phyloP scores from a whole-genome alignment of 92 coral and sea anemone species.

The Anthopleura xanthogrammica region DNA sequence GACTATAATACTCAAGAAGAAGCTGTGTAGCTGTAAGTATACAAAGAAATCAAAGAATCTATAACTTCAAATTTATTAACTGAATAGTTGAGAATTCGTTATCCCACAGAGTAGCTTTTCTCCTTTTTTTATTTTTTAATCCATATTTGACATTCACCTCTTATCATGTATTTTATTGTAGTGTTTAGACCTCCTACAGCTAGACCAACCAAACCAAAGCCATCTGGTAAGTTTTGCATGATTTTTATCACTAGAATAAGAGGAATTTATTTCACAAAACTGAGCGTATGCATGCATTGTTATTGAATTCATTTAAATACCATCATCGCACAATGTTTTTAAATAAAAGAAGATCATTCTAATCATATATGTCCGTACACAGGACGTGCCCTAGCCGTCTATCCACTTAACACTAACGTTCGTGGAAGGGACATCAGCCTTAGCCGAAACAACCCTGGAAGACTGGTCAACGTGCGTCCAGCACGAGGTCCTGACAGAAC shows the following conservation, averaged over 20 bases:
- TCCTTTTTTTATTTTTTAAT: not conserved
- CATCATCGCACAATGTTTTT: no score
- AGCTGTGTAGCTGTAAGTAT: slow-evolving; percentile 56
- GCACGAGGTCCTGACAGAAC: slow-evolving; percentile 53
- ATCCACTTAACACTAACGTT: slow-evolving; percentile 44
- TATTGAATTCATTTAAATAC: no score
- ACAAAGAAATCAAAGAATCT: not conserved
- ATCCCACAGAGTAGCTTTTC: no score
- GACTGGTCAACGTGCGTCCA: slow-evolving; percentile 38
- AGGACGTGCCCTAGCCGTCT: slow-evolving; percentile 63
- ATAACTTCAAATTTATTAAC: no score
- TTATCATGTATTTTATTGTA: not conserved
- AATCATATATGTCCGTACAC: no score
- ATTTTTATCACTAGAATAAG: not conserved
- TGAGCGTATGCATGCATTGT: not conserved
- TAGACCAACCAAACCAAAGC: slow-evolving; percentile 9
- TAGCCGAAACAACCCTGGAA: slow-evolving; percentile 37
- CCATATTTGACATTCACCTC: not conserved
- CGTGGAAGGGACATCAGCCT: slow-evolving; percentile 48
- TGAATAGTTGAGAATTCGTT: no score
- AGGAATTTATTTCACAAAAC: not conserved
- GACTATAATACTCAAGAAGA: slow-evolving; percentile 46
- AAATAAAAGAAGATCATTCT: no score
- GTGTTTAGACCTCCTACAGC: not conserved
- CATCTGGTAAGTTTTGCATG: not conserved